Percentiles rank a stretch among this genome's conserved stretches.
Evolutionary conservation across 2,797 vertebrate species (phyloP).

Genomic region (Spinus olivaceus): DNA sequence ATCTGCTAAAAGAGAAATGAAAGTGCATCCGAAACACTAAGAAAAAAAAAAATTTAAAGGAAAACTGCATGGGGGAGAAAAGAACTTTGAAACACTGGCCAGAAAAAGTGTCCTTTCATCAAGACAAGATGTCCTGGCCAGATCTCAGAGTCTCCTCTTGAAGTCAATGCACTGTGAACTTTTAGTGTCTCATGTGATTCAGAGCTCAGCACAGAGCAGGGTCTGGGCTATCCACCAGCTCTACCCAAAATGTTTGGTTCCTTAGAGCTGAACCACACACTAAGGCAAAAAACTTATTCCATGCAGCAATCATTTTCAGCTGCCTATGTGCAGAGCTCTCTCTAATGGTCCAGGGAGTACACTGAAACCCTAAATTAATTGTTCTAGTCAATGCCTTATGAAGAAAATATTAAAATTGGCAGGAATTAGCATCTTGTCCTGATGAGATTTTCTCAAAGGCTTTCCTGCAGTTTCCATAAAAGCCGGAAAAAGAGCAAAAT

Average conservation of each 20-base stretch:
- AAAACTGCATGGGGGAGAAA: not conserved
- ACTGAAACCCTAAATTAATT: not conserved
- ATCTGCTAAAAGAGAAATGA: slow-evolving; percentile 50
- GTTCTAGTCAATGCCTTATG: not conserved
- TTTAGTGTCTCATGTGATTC: not conserved
- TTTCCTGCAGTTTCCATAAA: not conserved
- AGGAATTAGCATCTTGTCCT: not conserved
- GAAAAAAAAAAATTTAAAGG: not conserved
- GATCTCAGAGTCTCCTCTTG: not conserved
- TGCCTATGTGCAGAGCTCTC: not conserved
- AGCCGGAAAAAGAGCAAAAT: not conserved
- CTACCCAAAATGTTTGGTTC: not conserved
- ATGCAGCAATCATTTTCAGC: not conserved
- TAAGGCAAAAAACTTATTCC: not conserved
- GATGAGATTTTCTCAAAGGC: not conserved
- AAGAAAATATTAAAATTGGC: not conserved
- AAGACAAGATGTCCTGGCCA: not conserved
- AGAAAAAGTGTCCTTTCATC: not conserved
- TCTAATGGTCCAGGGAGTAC: not conserved
- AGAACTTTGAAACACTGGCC: not conserved
- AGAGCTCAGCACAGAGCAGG: not conserved
- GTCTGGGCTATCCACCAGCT: not conserved
- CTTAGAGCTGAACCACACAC: not conserved
- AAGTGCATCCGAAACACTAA: slow-evolving; percentile 46
- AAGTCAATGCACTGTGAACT: rapidly evolving